phyloP scores from a whole-genome alignment of 2,888 invertebrate species.

The Heteropelma amictum region DNA sequence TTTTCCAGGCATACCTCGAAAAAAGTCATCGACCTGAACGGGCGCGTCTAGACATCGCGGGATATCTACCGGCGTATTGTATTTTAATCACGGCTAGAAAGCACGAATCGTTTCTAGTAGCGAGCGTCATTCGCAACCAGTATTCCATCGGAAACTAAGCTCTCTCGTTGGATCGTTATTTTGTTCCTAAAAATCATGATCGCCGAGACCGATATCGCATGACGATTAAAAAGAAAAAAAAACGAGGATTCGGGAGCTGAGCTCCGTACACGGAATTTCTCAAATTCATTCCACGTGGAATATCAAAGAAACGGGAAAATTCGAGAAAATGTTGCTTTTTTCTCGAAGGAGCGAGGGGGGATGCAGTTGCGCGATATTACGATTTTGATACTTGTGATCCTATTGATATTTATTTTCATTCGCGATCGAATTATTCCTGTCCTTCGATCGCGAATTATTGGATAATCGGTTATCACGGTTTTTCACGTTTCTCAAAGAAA shows the following conservation, averaged over 20 bases:
- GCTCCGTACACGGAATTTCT: too few species aligned
- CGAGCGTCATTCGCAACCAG: not conserved
- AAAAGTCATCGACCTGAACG: conserved; percentile 74
- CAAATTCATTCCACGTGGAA: too few species aligned
- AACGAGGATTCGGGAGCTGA: too few species aligned
- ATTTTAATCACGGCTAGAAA: conserved; percentile 15
- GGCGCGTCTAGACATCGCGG: conserved; percentile 68
- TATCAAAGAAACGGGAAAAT: too few species aligned
- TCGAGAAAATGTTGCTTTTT: too few species aligned
- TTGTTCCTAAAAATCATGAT: not conserved
- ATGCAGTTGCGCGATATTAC: too few species aligned
- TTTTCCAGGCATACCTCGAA: conserved; percentile 74
- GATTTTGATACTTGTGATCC: conserved; percentile 21
- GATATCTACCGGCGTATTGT: conserved; percentile 13
- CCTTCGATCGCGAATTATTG: not conserved
- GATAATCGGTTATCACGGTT: not conserved
- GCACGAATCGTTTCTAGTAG: not conserved
- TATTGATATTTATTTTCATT: not conserved
- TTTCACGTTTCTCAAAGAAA: conserved; percentile 15
- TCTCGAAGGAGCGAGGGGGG: too few species aligned
- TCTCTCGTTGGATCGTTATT: conserved; percentile 1
- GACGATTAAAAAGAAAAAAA: conserved; percentile 30
- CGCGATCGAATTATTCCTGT: not conserved
- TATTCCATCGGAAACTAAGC: too few species aligned
- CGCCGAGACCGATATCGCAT: conserved; percentile 17